Base-by-base conservation (phyloP, 1,140 invertebrate species). In the Aphaenogaster ashmeadi region DNA sequence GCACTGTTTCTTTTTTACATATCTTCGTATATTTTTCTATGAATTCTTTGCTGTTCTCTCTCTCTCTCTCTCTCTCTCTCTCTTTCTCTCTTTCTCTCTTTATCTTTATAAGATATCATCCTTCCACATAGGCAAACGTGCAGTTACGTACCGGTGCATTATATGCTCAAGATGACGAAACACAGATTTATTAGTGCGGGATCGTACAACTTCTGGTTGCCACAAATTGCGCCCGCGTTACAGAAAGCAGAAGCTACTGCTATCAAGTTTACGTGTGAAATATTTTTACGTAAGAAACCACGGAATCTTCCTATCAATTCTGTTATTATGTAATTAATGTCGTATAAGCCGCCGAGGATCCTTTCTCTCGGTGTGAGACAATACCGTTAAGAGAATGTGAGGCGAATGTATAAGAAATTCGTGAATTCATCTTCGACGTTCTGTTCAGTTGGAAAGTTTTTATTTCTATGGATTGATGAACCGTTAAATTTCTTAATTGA, bases 221-320 rank as follows among this genome's bases (percentile, higher is more conserved):
- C 38, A 58, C 52, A 27, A 83, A 18, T 72, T 74, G n/a, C 15
- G 15, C 11, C 9, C 50, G 66, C 9, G n/a, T 72, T 44, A 67
- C 33, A 67, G 33, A 80, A 67, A 38, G 4, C 13, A 67, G n/a
- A 67, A 36, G 38, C 44, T 44, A 38, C 13, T 13, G 2, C 18
- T 41, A 33, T 33, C 15, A 36, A 41, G 15, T 56, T 15, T 58
- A 72, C 41, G 67, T 83, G 67, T 52, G 80, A 83, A 72, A 72
- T 21, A 72, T 44, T 81, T 81, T 72, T 80, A 71, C 15, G 64
- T 80, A 38, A 80, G 47, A 38, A 67, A n/a, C 52, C 38, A 9
- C 11, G 21, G 38, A 72, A 58, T 72, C 67, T 58, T 44, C 11
- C 67, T n/a, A 52, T 58, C 52, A 41, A 47, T 36, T 54, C 27